phyloP scores from a whole-genome alignment of 2,113 vertebrate species.

The Astur gentilis region DNA sequence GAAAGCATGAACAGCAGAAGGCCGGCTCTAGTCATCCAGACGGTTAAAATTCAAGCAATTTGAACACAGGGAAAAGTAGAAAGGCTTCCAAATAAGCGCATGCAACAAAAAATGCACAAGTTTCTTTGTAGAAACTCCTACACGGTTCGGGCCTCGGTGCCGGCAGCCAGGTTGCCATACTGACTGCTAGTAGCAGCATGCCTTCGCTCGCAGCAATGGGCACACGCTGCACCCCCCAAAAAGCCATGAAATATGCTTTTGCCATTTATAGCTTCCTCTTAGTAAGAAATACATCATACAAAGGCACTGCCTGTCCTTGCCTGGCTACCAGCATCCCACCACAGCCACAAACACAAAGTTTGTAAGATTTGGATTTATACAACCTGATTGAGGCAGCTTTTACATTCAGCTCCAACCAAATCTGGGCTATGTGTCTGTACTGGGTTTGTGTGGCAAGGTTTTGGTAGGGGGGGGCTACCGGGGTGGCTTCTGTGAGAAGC shows the following conservation, averaged over 20 bases:
- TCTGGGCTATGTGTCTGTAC: not conserved
- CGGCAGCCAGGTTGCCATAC: not conserved
- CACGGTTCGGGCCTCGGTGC: not conserved
- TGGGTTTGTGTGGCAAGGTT: too few relatives aligned
- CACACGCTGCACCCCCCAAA: not conserved
- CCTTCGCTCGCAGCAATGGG: not conserved
- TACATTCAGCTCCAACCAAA: not conserved
- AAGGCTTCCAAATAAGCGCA: not conserved
- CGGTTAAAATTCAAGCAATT: not conserved
- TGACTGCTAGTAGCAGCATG: rapidly evolving
- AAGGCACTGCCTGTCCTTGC: not conserved
- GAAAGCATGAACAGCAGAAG: not conserved
- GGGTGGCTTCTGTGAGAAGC: too few relatives aligned
- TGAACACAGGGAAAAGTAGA: not conserved
- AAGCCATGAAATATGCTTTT: not conserved
- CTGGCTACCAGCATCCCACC: not conserved
- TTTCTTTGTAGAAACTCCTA: not conserved
- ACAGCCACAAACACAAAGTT: not conserved
- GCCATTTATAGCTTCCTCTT: not conserved
- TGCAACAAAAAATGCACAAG: not conserved
- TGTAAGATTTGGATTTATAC: not conserved
- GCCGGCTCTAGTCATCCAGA: not conserved
- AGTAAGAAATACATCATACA: not conserved
- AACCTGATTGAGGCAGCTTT: not conserved
- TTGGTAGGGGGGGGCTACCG: too few relatives aligned